Conservation (phyloP, 2,113 vertebrate species). For the Tonatia bakeri region DNA sequence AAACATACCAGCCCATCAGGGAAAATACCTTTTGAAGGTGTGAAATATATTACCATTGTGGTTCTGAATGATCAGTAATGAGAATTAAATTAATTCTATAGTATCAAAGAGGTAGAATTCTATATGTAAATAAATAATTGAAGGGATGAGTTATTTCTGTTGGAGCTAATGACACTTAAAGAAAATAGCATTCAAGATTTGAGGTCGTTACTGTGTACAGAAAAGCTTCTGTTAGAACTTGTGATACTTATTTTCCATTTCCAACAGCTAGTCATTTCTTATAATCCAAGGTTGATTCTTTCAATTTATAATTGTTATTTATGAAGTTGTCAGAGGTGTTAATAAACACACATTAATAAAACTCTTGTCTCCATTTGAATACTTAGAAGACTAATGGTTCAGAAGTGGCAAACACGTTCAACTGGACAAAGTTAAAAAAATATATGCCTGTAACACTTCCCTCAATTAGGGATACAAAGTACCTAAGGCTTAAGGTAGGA, state of each 20-base stretch:
- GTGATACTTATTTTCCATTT: constrained; percentile 27
- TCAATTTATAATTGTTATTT: constrained; percentile 65
- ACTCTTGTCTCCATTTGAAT: constrained; percentile 49
- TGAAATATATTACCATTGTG: accelerated
- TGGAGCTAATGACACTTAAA: background rate
- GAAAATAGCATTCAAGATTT: constrained; percentile 26
- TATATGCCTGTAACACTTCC: background rate
- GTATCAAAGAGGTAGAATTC: background rate
- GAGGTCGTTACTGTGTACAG: background rate
- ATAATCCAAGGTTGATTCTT: background rate
- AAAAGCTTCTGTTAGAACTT: background rate
- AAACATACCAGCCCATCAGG: background rate
- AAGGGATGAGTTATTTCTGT: background rate
- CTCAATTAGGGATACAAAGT: constrained; percentile 20
- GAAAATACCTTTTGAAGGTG: background rate
- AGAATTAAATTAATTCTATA: background rate
- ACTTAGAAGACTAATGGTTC: constrained; percentile 25
- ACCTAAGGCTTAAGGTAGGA: constrained; percentile 30
- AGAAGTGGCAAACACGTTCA: constrained; percentile 1
- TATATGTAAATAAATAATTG: constrained; percentile 26
- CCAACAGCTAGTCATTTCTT: constrained; percentile 43
- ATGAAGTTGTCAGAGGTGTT: constrained; percentile 68
- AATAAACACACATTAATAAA: constrained; percentile 66
- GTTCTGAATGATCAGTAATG: background rate
- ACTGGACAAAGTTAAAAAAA: background rate